Percentiles rank a stretch among this genome's conserved stretches.
phyloP scores from a whole-genome alignment of 1,140 invertebrate species.

The Panagrolaimus sp. region DNA sequence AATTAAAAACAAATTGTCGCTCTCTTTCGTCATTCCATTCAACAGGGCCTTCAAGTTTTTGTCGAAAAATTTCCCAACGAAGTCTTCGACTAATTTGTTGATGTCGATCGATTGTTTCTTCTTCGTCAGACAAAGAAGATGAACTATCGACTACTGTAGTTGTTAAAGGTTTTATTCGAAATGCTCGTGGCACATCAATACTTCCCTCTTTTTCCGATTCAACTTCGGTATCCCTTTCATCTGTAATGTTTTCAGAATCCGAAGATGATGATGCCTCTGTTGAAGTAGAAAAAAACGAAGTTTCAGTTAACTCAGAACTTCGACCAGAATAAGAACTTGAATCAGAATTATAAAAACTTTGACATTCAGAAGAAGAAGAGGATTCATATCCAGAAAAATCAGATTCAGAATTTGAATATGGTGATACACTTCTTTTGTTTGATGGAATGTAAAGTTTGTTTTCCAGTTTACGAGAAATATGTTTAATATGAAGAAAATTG shows the following conservation, averaged over 20 bases:
- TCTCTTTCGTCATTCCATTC: constrained; percentile 4
- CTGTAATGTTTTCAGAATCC: neutral
- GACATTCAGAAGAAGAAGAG: neutral
- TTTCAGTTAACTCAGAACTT: neutral
- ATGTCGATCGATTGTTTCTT: neutral
- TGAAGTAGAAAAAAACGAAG: neutral
- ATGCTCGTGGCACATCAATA: neutral
- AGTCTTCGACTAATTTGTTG: constrained; percentile 11
- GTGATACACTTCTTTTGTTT: neutral
- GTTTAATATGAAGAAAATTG: constrained; percentile 12
- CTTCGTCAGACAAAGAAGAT: neutral
- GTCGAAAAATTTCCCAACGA: constrained; percentile 1
- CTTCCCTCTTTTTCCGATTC: neutral
- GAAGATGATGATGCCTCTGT: neutral
- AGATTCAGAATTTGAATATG: neutral
- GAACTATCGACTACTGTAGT: neutral
- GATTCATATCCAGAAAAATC: neutral
- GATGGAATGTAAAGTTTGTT: neutral
- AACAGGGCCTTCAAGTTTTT: neutral
- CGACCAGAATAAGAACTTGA: neutral
- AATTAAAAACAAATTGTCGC: constrained; percentile 6
- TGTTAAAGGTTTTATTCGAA: neutral
- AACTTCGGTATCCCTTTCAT: neutral
- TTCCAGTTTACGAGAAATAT: constrained; percentile 7
- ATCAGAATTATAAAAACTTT: neutral